These are phyloP conservation scores for Sanderia malayensis DNA, from an alignment of 30 jellyfish, hydroid and myxozoan species.

Conservation along the genomic window DNA sequence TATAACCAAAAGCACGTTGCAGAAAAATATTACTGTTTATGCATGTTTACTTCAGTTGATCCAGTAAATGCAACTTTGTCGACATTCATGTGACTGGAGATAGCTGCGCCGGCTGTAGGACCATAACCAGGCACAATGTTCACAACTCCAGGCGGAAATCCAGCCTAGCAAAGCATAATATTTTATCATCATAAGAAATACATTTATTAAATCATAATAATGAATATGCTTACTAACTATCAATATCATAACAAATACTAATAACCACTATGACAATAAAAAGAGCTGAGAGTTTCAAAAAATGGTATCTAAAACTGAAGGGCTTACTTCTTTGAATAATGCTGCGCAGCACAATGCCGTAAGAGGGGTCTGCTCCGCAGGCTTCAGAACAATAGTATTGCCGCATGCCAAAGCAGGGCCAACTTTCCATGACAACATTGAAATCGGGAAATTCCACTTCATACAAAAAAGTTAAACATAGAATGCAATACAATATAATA, in stretches of 20 bases:
- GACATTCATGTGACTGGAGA: constrained; percentile 80
- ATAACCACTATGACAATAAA: no score
- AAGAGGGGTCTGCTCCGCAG: constrained; percentile 97
- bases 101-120: constrained; percentile 98
- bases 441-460: constrained; percentile 94
- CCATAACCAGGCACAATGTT: constrained; percentile 95
- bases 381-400: constrained; percentile 75
- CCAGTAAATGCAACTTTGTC: constrained; percentile 97
- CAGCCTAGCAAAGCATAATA: constrained; percentile 67
- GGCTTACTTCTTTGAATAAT: constrained; percentile 74
- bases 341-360: constrained; percentile 91
- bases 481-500: no score
- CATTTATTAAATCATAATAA: no score
- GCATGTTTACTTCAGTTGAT: constrained; percentile 72
- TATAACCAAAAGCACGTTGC: no score
- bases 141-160: constrained; percentile 97
- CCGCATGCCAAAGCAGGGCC: constrained; percentile 99
- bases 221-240: no score
- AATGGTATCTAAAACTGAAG: no score
- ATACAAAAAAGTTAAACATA: constrained; percentile 1
- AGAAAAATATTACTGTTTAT: no score
- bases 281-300: no score
- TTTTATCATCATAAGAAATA: no score
- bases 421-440: constrained; percentile 87
- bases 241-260: no score